Conservation (phyloP, 2,113 vertebrate genomes). For the Bombycilla garrulus region DNA sequence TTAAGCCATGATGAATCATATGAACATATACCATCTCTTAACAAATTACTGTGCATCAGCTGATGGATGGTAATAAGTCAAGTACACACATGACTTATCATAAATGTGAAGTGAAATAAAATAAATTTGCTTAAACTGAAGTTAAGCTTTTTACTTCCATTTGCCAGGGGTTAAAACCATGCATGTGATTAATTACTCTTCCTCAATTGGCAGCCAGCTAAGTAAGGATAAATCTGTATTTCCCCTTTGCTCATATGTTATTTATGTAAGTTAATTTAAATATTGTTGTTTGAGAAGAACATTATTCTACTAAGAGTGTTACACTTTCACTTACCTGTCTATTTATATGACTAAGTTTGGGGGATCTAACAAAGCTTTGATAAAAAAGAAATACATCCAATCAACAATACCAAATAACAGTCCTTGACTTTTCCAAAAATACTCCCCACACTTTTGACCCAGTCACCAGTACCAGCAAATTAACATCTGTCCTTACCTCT, state of each 20-base stretch:
- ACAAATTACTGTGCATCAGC: not conserved
- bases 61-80: not conserved
- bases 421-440: not conserved
- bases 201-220: not conserved
- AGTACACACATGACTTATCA: not conserved
- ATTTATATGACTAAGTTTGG: not conserved
- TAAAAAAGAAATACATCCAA: not conserved
- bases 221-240: not conserved
- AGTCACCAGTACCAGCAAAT: not conserved
- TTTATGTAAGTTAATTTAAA: not conserved
- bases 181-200: not conserved
- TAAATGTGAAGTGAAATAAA: not conserved
- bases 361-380: not conserved
- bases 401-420: not conserved
- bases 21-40: not conserved
- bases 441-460: not conserved
- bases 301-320: not conserved
- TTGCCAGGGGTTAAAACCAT: not conserved
- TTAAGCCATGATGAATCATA: not conserved
- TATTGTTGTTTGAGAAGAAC: not conserved
- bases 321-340: not conserved
- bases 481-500: not conserved
- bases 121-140: not conserved
- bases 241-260: not conserved
- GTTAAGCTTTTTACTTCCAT: not conserved